Evolutionary conservation across 1,140 invertebrate genomes (phyloP), one percentile per base, ranked within the genome.

Genomic region (Metopolophium dirhodum): DNA sequence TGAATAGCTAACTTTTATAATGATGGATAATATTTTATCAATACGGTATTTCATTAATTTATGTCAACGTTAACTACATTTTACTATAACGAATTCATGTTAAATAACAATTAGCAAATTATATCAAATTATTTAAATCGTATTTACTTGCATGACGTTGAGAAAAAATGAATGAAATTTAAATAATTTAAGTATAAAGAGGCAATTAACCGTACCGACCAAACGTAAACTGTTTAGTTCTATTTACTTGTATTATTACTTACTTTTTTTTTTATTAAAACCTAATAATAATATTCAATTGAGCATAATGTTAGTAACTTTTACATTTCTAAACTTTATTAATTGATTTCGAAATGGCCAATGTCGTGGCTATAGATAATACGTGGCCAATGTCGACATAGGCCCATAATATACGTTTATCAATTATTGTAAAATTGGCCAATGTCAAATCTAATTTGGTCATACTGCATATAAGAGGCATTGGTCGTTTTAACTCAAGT

Each of bases 51-150:
- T n/a, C 14, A 68, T 68, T 68, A 68, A n/a, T 68, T 68, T n/a
- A 68, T 68, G 61, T 68, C 61, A 68, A 68, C 61, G 61, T 68
- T 68, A n/a, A 68, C 61, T 68, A 68, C n/a, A n/a, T 68, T 68
- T n/a, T 14, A 18, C 30, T 6, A 68, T 68, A 18, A 0, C n/a
- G 14, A 68, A 68, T 68, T 68, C 61, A 68, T 68, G 61, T 68
- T 68, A 68, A 68, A 68, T n/a, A n/a, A 68, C 61, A 68, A 68
- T 68, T 68, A 68, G 61, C 11, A 68, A 68, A 68, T 68, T 68
- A 14, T 68, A 68, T n/a, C 61, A n/a, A 68, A 68, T 68, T 68
- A 68, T 68, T 68, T 68, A 68, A 68, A 68, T 68, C 61, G n/a
- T n/a, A 68, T 68, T n/a, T 68, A 68, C 61, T 68, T 68, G 61